Conservation (phyloP, 2,113 vertebrate species). For the Indicator maculatus region DNA sequence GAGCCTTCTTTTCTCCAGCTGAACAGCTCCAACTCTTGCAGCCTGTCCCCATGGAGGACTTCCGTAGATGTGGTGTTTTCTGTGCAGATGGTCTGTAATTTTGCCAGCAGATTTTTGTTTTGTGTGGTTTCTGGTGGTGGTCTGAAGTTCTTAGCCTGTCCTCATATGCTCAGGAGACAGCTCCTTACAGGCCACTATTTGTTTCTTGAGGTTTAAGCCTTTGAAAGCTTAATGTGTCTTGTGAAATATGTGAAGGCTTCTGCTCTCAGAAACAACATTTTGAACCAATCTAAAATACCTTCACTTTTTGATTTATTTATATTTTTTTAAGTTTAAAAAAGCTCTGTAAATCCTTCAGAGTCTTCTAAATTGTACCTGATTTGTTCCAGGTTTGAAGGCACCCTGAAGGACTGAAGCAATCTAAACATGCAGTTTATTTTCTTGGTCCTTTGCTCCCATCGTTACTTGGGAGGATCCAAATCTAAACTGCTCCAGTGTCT, state of each 20-base stretch:
- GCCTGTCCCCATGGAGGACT: too few species aligned
- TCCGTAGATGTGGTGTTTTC: background rate
- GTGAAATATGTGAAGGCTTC: background rate
- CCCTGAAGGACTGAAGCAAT: background rate
- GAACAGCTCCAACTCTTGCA: too few species aligned
- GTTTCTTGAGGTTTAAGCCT: slow-evolving; percentile 2
- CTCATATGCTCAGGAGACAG: background rate
- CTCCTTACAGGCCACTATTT: background rate
- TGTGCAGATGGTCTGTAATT: background rate
- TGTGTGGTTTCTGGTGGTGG: background rate
- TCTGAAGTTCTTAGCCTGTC: background rate
- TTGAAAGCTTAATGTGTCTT: background rate
- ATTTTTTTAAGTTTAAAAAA: background rate
- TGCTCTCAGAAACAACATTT: background rate
- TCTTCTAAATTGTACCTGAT: background rate
- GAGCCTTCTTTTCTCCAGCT: too few species aligned
- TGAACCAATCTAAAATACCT: background rate
- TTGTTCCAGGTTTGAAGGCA: background rate
- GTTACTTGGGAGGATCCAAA: background rate
- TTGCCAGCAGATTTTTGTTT: background rate
- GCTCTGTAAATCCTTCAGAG: background rate
- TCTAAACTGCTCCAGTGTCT: background rate
- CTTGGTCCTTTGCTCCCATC: background rate
- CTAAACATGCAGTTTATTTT: background rate
- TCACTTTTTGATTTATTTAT: background rate